Evolutionary conservation across 2,113 vertebrate genomes (phyloP).

Genomic region (Eira barbara): DNA sequence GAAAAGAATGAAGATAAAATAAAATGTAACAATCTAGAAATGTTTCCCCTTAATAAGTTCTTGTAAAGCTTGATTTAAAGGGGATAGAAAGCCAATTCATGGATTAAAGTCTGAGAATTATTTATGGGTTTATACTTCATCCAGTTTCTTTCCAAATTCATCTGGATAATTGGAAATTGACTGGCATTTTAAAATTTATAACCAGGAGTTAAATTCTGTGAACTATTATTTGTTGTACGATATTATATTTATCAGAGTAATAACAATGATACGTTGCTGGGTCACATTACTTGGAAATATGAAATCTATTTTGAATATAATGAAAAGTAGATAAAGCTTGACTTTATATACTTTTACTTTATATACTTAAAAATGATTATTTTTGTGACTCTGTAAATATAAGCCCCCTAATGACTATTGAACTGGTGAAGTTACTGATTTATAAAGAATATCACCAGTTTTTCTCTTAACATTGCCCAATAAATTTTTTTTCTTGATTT

Average conservation of each 20-base stretch:
- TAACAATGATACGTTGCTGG: neutral
- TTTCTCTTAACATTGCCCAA: neutral
- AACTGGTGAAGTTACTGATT: neutral
- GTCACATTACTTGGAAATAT: neutral
- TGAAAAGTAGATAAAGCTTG: neutral
- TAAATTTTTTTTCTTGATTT: neutral
- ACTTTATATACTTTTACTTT: no score
- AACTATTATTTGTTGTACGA: neutral
- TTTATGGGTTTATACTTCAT: neutral
- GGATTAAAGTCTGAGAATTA: neutral
- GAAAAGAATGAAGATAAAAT: neutral
- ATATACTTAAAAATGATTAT: neutral
- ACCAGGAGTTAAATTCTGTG: neutral
- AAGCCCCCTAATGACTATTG: neutral
- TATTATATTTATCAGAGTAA: neutral
- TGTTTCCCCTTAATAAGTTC: neutral
- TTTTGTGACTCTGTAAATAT: neutral
- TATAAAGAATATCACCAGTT: neutral
- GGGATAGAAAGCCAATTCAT: neutral
- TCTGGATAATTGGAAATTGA: neutral
- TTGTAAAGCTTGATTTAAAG: constrained; percentile 3
- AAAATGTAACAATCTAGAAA: neutral
- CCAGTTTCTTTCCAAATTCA: neutral
- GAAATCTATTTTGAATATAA: neutral
- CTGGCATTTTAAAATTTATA: neutral